Evolutionary conservation across 2,888 invertebrate genomes (phyloP), one percentile per base, ranked within the genome.

Genomic region (Acleris emargana): DNA sequence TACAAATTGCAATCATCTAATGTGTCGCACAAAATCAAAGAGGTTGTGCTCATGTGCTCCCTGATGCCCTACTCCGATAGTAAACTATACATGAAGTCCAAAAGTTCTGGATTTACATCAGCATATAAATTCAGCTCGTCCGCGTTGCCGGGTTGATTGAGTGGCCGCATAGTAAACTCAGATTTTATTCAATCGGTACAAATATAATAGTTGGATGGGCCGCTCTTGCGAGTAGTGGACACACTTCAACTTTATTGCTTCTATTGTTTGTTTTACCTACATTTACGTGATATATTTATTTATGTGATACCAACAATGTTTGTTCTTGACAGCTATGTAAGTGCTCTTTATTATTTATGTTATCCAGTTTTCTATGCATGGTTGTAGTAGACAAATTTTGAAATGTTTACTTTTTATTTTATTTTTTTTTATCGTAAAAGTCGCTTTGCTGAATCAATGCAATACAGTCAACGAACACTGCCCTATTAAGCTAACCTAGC

Each of bases 101-200:
- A 60, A 64, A 64, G 49, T 64, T 64, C 22, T 17, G 54, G 43
- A 64, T 55, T 64, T 64, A 64, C 64, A 64, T 64, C 59, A 60
- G 47, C 58, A 64, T 64, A 53, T 45, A 61, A 55, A 55, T 51
- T 54, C 50, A 22, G 47, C 22, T 22, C 47, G 47, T 49, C 62
- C 57, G 20, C 58, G 57, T 28, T 59, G 49, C 54, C 9, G 59
- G 43, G 50, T 59, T 64, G 64, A 64, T 64, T 64, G 64, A 64
- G 64, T 59, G 54, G 59, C 50, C 54, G 32, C 50, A 50, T 43
- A 59, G 59, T 64, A 64, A 64, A 64, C 38, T 43, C 50, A n/a
- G 59, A 55, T 64, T 62, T 62, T 55, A 55, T 64, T 50, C 43
- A 4, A 28, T 54, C 11, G 38, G 38, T 38, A 38, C 13, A 11